Conservation (phyloP, 2,113 vertebrate species). For the Crotalus viridis region DNA sequence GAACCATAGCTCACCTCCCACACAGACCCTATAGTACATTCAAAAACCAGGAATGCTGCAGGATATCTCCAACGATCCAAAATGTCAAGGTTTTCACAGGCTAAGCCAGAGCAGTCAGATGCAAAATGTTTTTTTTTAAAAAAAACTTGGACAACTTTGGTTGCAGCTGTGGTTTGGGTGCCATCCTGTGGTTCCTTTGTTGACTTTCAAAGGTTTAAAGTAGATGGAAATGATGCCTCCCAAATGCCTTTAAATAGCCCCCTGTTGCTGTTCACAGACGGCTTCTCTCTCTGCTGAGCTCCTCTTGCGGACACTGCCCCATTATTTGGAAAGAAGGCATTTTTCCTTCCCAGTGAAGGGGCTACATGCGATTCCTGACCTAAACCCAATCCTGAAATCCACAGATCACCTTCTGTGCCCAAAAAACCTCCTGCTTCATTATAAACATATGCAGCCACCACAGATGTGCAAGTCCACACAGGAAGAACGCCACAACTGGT, state of each 20-base stretch:
- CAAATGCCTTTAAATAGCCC: neutral
- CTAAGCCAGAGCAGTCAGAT: neutral
- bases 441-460: neutral
- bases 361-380: neutral
- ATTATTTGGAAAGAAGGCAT: neutral
- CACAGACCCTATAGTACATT: neutral
- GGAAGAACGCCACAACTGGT: neutral
- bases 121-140: neutral
- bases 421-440: neutral
- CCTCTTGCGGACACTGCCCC: neutral
- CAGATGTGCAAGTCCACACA: neutral
- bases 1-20: neutral
- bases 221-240: neutral
- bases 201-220: conserved; percentile 10
- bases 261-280: neutral
- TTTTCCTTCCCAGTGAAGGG: neutral
- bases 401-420: neutral
- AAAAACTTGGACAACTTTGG: neutral
- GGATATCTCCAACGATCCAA: neutral
- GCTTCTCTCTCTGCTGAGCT: neutral
- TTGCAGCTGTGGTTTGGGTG: neutral
- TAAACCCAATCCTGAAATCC: neutral
- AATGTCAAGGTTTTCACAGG: neutral
- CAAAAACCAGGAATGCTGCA: neutral
- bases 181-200: conserved; percentile 7